Evolutionary conservation across 2,888 invertebrate genomes (phyloP).

Genomic region (Synergus itoensis): DNA sequence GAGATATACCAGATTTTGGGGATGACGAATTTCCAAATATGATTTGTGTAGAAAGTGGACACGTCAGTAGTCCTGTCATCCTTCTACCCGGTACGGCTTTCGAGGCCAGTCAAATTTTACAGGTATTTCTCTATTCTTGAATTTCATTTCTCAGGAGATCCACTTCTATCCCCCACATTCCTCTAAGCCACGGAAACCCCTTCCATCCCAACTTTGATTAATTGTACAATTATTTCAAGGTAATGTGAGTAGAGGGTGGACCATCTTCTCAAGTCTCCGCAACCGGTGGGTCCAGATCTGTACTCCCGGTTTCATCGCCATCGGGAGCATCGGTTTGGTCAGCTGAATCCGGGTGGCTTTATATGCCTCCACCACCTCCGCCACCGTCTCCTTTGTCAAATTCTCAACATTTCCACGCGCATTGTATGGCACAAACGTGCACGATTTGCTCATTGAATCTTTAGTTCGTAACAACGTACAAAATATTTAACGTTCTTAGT

Average conservation of each 20-base stretch:
- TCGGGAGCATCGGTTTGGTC: slow-evolving; percentile 67
- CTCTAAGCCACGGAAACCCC: neutral
- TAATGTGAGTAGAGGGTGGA: slow-evolving; percentile 80
- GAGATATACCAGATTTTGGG: slow-evolving; percentile 96
- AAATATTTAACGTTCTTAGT: slow-evolving; percentile 1
- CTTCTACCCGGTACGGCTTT: slow-evolving; percentile 94
- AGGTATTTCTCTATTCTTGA: slow-evolving; percentile 79
- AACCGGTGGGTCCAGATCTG: slow-evolving; percentile 62
- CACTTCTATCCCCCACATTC: too few relatives aligned
- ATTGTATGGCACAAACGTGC: slow-evolving; percentile 75
- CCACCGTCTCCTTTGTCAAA: slow-evolving; percentile 61
- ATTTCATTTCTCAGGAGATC: neutral
- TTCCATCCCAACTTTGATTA: neutral
- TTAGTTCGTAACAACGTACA: slow-evolving; percentile 55
- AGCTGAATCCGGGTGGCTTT: slow-evolving; percentile 69
- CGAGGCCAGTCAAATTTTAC: slow-evolving; percentile 93
- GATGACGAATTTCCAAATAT: slow-evolving; percentile 98
- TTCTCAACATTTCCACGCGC: slow-evolving; percentile 67
- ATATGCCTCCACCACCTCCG: slow-evolving; percentile 63
- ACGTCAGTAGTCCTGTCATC: slow-evolving; percentile 92
- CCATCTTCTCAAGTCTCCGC: slow-evolving; percentile 68
- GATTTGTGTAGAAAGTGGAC: slow-evolving; percentile 97
- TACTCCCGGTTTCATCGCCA: slow-evolving; percentile 51
- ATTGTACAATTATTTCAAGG: slow-evolving; percentile 64
- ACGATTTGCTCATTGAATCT: slow-evolving; percentile 76